Base-by-base conservation (phyloP, 1,140 invertebrate genomes). In the Macrosteles quadrilineatus region DNA sequence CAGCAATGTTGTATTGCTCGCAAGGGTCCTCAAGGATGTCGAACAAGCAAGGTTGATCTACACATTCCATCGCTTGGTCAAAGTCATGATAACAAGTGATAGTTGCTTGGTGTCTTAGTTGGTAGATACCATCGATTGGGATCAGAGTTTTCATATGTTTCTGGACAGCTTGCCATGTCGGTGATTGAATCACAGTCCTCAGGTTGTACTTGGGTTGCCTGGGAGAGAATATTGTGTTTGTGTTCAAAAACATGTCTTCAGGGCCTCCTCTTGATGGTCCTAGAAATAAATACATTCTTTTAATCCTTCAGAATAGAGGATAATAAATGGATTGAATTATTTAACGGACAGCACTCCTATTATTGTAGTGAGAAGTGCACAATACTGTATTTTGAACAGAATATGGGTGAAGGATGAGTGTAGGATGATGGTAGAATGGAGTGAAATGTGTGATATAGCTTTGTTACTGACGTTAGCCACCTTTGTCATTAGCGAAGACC, bases 11-110 rank as follows among this genome's bases (percentile, higher is more conserved):
- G 40, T 80, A 82, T 3, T 81, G 84, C 76, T 90, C 88, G 77
- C 89, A 91, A 0, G 89, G 89, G 81, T 90, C 89, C 25, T 77
- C 77, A 1, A 81, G 76, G 64, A 90, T 82, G 72, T 90, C 82
- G 74, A 88, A 90, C 4, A 90, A 81, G 73, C 89, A 90, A 19
- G 87, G 85, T 0, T 72, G 29, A 29, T 57, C 47, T 19, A 27
- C 65, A 72, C 64, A 40, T 27, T 72, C 30, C 32, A 71, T 23
- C 57, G 55, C 21, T 59, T 29, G 21, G 55, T 9, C 55, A 30
- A 59, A 59, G 25, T 29, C 25, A 30, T 59, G 55, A 30, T 59
- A 9, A n/a, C 55, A 59, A 9, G 55, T 27, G 14, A 59, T 23
- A 2, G 21, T 59, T 12, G 55, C 55, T 14, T 29, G 14, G 6